Base-by-base conservation (phyloP, 2,888 invertebrate species). In the Vandiemenella viatica region DNA sequence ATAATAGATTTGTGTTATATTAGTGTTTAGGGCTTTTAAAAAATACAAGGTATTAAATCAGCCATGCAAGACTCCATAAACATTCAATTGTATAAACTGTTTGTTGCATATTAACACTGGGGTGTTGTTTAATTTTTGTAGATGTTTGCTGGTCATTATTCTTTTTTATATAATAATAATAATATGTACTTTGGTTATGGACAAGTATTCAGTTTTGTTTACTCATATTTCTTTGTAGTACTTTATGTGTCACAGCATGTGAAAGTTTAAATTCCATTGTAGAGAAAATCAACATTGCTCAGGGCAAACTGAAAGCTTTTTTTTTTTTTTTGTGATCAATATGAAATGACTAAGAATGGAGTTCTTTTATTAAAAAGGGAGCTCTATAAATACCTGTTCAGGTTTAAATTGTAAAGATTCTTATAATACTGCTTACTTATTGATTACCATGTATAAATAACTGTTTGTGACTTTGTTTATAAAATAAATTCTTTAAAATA, bases 1-100 rank as follows among this genome's bases (percentile, higher is more conserved):
- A 32, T 32, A 13, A 32, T 10, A 32, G 20, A 42, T 42, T 13
- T 19, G 42, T 42, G 42, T 42, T 42, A 32, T 13, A 32, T n/a
- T n/a, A n/a, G n/a, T 10, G 32, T 13, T 32, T 13, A 32, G 32
- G 32, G 32, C 32, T 32, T 32, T 32, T 10, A 37, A 21, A 41
- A 41, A 42, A 48, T 44, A 44, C 18, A 40, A 22, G 41, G 69
- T 72, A 53, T 51, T 51, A 57, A 52, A 55, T 58, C 55, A 65
- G 50, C 51, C 50, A 53, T 51, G 50, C 48, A 51, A 51, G 53
- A 50, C 45, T 53, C 53, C 50, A 46, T 40, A 32, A 20, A 19
- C 10, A n/a, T 13, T 20, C 13, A 20, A 20, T 6, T 42, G 20
- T 42, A 20, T 42, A 21, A 42, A 21, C 15, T 50, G 40, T 50